Conservation (phyloP, 2,797 vertebrate genomes). For the Percopsis omiscomaycus region DNA sequence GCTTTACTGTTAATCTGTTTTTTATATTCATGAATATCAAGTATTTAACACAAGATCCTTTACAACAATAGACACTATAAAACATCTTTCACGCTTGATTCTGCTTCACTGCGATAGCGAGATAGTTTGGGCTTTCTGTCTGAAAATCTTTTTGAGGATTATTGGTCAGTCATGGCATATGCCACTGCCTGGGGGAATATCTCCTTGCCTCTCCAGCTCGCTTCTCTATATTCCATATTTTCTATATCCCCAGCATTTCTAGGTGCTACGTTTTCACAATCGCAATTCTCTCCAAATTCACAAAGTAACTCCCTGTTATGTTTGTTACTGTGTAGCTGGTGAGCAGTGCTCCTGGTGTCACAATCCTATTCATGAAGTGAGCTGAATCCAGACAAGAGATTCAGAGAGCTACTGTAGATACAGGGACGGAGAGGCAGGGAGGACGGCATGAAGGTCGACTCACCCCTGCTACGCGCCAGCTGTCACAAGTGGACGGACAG, state of each 20-base stretch:
- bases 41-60: no score
- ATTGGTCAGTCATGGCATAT: slow-evolving; percentile 40
- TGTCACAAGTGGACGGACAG: slow-evolving; percentile 63
- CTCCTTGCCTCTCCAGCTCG: slow-evolving; percentile 12
- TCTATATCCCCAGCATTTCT: slow-evolving; percentile 8
- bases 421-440: slow-evolving; percentile 44
- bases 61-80: no score
- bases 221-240: not conserved
- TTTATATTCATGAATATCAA: no score
- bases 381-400: slow-evolving; percentile 33
- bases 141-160: slow-evolving; percentile 20
- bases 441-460: slow-evolving; percentile 62
- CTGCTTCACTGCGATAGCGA: no score
- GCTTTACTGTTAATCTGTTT: no score
- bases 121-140: not conserved
- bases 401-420: slow-evolving; percentile 19
- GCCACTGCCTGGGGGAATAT: slow-evolving; percentile 36
- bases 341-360: slow-evolving; percentile 4
- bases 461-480: slow-evolving; percentile 50
- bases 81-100: no score
- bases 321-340: slow-evolving; percentile 43
- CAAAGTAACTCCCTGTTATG: slow-evolving; percentile 24
- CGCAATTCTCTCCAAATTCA: slow-evolving; percentile 11
- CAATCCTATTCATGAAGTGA: slow-evolving; percentile 42
- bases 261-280: slow-evolving; percentile 15